These are phyloP conservation scores for Laterallus jamaicensis DNA, from an alignment of 2,113 vertebrate species.

Conservation along the genomic window DNA sequence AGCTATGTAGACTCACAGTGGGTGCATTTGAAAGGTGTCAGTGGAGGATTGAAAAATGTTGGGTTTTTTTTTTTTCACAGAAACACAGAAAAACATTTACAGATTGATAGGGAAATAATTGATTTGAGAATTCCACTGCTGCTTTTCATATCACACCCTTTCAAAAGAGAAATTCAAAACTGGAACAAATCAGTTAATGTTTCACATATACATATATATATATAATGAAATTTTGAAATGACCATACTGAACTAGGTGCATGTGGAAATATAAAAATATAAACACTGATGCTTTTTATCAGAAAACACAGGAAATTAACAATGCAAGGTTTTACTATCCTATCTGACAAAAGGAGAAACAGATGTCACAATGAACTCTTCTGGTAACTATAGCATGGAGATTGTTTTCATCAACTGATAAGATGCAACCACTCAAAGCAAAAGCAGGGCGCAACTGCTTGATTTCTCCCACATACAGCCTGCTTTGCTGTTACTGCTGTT, in stretches of 20 bases:
- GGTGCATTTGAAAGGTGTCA: neutral
- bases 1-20: neutral
- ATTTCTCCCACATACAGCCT: neutral
- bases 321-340: neutral
- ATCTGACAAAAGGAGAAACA: neutral
- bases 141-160: neutral
- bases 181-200: neutral
- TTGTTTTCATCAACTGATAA: neutral
- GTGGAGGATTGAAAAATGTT: neutral
- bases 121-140: neutral
- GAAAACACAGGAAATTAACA: slow-evolving; percentile 17
- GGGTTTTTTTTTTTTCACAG: neutral
- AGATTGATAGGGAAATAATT: neutral
- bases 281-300: neutral
- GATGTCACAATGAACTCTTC: neutral
- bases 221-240: neutral
- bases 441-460: neutral
- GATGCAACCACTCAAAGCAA: neutral
- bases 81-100: neutral
- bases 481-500: neutral
- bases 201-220: too few relatives aligned
- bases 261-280: neutral
- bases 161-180: neutral
- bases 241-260: neutral
- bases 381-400: neutral